These are phyloP conservation scores for Novumbra hubbsi DNA, from an alignment of 2,797 vertebrate genomes.

Conservation along the genomic window DNA sequence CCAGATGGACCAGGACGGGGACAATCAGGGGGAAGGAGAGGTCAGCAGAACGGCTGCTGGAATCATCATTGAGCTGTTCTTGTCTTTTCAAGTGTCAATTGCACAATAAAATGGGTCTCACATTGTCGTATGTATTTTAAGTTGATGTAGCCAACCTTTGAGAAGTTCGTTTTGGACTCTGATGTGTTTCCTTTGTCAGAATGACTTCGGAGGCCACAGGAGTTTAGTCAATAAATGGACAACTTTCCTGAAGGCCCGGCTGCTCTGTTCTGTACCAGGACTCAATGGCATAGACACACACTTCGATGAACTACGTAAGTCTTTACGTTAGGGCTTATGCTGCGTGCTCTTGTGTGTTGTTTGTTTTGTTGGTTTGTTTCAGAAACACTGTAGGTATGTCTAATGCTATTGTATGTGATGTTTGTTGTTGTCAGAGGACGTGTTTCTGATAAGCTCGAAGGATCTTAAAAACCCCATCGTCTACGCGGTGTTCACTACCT, in stretches of 20 bases:
- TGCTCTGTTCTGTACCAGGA: conserved; percentile 94
- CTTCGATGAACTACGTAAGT: conserved; percentile 97
- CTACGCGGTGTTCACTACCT: conserved; percentile 95
- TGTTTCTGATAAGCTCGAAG: conserved; percentile 95
- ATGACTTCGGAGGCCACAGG: conserved; percentile 95
- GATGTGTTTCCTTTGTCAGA: conserved; percentile 72
- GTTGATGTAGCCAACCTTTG: background rate
- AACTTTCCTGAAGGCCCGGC: conserved; percentile 94
- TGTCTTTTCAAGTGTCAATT: background rate
- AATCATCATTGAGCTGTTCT: background rate
- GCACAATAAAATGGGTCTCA: background rate
- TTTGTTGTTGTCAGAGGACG: conserved; percentile 57
- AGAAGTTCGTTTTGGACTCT: no score
- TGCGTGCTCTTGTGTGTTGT: background rate
- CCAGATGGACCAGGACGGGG: no score
- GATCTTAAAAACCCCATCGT: conserved; percentile 95
- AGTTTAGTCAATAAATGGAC: conserved; percentile 99
- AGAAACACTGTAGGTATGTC: background rate
- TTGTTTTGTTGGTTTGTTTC: background rate
- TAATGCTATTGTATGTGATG: conserved; percentile 20
- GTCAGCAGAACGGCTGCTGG: no score
- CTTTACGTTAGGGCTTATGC: background rate
- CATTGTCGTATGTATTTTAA: background rate
- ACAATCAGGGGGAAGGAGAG: no score
- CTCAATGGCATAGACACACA: conserved; percentile 97